phyloP scores from a whole-genome alignment of 1,140 invertebrate genomes.

The Camponotus vicinus region DNA sequence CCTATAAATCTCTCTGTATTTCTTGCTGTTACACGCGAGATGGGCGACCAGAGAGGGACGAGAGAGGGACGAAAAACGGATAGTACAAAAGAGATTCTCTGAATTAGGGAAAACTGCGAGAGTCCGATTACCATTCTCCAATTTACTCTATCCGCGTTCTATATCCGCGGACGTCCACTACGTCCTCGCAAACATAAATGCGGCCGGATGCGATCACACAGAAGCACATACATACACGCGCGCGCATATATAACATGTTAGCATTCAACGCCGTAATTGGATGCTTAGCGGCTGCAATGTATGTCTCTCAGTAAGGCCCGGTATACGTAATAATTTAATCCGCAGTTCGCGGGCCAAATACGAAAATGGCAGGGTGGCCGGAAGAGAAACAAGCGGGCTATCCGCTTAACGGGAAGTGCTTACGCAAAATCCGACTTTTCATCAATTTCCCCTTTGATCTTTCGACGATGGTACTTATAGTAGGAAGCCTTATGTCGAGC shows the following conservation, averaged over 20 bases:
- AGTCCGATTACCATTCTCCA: constrained; percentile 74
- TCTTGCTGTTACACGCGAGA: constrained; percentile 1
- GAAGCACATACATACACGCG: not conserved
- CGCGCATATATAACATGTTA: constrained; percentile 30
- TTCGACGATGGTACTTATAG: constrained; percentile 24
- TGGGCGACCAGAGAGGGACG: not conserved
- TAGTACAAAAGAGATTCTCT: constrained; percentile 62
- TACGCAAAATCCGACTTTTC: constrained; percentile 74
- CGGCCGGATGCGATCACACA: not conserved
- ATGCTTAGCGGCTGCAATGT: constrained; percentile 72
- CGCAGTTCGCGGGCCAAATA: constrained; percentile 62
- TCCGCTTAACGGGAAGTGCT: constrained; percentile 68
- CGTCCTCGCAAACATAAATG: not conserved
- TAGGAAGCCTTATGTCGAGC: constrained; percentile 6
- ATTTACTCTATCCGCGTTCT: constrained; percentile 71
- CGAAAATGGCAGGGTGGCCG: constrained; percentile 63
- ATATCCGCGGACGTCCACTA: constrained; percentile 2
- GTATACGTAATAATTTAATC: constrained; percentile 74
- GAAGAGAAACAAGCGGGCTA: constrained; percentile 57
- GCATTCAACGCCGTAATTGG: constrained; percentile 74
- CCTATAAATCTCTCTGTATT: not conserved
- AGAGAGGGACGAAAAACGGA: constrained; percentile 55
- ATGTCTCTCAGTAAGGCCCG: constrained; percentile 27
- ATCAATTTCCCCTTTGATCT: constrained; percentile 69
- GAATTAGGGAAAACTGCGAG: constrained; percentile 78